These are phyloP conservation scores for Scaptomyza reducta DNA, from an alignment of 2,888 invertebrate species.

Conservation along the genomic window DNA sequence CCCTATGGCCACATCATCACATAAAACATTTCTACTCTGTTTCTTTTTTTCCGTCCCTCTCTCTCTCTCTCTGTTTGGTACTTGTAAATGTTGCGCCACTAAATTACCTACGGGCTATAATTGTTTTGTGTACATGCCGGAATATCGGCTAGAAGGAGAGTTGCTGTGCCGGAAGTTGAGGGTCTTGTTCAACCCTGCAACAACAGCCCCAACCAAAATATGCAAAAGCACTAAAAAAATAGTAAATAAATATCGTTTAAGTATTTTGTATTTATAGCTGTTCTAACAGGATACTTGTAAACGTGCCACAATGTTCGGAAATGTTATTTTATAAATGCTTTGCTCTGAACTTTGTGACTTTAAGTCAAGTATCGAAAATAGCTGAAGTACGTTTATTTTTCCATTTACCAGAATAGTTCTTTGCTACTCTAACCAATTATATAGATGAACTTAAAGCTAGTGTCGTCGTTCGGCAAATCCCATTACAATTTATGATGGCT, in stretches of 20 bases:
- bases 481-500: background rate
- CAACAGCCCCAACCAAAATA: constrained; percentile 19
- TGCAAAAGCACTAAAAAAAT: constrained; percentile 51
- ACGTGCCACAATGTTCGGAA: constrained; percentile 11
- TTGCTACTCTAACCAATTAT: background rate
- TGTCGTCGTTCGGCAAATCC: background rate
- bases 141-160: background rate
- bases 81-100: constrained; percentile 71
- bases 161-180: constrained; percentile 13
- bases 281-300: constrained; percentile 15
- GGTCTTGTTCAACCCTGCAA: constrained; percentile 16
- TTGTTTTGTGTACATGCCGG: constrained; percentile 71
- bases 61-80: constrained; percentile 36
- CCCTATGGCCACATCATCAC: constrained; percentile 50
- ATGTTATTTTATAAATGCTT: constrained; percentile 1
- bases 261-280: constrained; percentile 63
- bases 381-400: background rate
- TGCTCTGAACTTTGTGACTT: background rate
- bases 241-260: constrained; percentile 14
- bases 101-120: constrained; percentile 78
- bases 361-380: too few species aligned
- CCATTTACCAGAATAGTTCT: background rate
- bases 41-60: background rate
- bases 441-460: background rate
- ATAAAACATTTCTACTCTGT: constrained; percentile 58